phyloP scores from a whole-genome alignment of 2,888 invertebrate species.

The Hemistola chrysoprasaria region DNA sequence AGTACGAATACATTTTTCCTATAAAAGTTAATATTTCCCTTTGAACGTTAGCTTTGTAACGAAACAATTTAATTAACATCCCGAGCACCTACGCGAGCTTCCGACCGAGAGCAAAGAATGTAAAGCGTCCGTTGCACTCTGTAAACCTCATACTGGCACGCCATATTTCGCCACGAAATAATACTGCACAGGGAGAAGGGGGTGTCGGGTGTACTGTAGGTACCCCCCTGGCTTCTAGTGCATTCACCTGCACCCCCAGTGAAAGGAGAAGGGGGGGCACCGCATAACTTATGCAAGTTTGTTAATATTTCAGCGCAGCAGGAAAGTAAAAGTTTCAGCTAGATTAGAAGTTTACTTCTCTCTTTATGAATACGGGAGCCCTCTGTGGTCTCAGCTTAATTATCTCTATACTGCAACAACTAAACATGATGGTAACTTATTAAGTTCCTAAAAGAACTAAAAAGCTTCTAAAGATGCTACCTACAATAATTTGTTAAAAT shows the following conservation, averaged over 20 bases:
- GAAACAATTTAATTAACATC: conserved; percentile 11
- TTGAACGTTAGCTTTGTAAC: background rate
- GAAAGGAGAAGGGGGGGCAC: conserved; percentile 27
- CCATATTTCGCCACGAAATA: conserved; percentile 42
- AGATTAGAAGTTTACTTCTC: conserved; percentile 22
- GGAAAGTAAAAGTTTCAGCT: conserved; percentile 66
- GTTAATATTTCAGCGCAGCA: conserved; percentile 73
- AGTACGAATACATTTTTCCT: background rate
- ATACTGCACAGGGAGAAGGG: conserved; percentile 37
- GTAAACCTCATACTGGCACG: conserved; percentile 33
- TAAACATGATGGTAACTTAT: too few species aligned
- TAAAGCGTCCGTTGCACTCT: conserved; percentile 46
- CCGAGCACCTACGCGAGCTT: conserved; percentile 27
- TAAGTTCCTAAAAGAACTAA: too few species aligned
- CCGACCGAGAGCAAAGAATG: conserved; percentile 40
- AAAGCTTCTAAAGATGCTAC: too few species aligned
- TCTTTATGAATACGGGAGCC: conserved; percentile 24
- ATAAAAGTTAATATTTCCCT: background rate
- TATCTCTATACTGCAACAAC: too few species aligned
- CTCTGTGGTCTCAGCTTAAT: conserved; percentile 32
- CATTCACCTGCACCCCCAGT: conserved; percentile 53
- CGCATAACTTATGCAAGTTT: conserved; percentile 73
- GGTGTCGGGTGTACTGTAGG: too few species aligned
- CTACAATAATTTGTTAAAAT: too few species aligned
- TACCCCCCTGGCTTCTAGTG: conserved; percentile 38